Base-by-base conservation (phyloP, 2,113 vertebrate species). In the Sprattus sprattus region DNA sequence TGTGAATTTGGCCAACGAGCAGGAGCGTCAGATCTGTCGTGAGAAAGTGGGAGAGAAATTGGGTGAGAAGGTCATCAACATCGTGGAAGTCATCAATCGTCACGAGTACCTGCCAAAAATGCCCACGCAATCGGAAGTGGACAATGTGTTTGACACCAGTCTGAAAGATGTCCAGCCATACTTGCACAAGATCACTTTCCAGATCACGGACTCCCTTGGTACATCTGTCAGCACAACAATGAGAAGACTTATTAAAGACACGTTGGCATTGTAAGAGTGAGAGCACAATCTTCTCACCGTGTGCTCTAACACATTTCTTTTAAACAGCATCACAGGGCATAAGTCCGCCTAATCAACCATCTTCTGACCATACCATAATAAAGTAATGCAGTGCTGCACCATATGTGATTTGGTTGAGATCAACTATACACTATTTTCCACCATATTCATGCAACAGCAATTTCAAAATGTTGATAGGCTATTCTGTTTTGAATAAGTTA, bases 21-120 rank as follows among this genome's bases (percentile, higher is more conserved):
- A 99, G 92, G 98, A 99, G 93, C 92, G 98, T 64, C 98, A 99
- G 94, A 99, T 99, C 93, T 99, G 98, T 92, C 94, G 98, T 6
- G 98, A 99, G 94, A 99, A 99, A 90, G 98, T 99, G 86, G 98
- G 98, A 0, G 98, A 99, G 93, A 99, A 98, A 91, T 97, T 99
- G 28, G 98, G 98, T 0, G 98, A 99, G 95, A 99, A 99, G 93
- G 96, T 99, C 89, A 97, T 98, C 93, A 99, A 98, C 90, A 96
- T 99, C 0, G 98, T 99, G 20, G 98, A 99, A 92, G 98, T 99
- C 91, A 99, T 99, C 92, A 99, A 97, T 92, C 96, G 98, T 52
- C 98, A 99, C 0, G 98, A 99, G 85, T 99, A 99, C 90, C 94
- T 99, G 89, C 98, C 98, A 88, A 99, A 99, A 93, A 99, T 99